A percentile compares a stretch with the other conserved stretches of the same genome.
phyloP scores from a whole-genome alignment of 2,888 invertebrate genomes.

The Harpalus rufipes region DNA sequence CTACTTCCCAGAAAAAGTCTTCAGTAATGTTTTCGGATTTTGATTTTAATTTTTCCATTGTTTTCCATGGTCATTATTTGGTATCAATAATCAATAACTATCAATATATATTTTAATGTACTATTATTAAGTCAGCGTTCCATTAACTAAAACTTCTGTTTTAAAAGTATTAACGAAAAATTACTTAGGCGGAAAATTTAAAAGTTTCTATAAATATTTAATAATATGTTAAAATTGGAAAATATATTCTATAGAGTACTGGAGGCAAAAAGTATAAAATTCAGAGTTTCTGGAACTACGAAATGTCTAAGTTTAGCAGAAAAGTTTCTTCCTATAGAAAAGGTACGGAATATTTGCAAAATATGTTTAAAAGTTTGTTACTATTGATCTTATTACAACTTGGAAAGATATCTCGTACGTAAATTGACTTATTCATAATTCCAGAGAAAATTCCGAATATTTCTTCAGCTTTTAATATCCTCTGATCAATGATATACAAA shows the following conservation, averaged over 20 bases:
- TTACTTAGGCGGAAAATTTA: no score
- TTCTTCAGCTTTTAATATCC: not conserved
- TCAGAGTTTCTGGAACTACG: not conserved
- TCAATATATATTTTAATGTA: no score
- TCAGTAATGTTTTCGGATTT: no score
- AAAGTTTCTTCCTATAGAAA: not conserved
- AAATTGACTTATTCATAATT: conserved; percentile 33
- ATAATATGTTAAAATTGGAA: not conserved
- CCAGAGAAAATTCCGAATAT: not conserved
- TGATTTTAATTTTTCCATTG: no score
- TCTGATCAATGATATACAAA: conserved; percentile 10
- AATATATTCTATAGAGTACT: not conserved
- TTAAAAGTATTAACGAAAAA: no score
- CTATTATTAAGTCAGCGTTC: no score
- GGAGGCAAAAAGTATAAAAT: not conserved
- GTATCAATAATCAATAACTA: no score
- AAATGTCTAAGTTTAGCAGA: not conserved
- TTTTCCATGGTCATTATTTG: no score
- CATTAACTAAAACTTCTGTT: no score
- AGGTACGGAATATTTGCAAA: conserved; percentile 17
- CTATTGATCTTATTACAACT: conserved; percentile 31
- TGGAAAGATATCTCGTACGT: not conserved
- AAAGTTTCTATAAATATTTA: no score
- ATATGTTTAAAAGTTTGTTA: conserved; percentile 40
- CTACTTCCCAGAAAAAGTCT: no score